phyloP scores from a whole-genome alignment of 2,797 vertebrate species.

The Pitangus sulphuratus region DNA sequence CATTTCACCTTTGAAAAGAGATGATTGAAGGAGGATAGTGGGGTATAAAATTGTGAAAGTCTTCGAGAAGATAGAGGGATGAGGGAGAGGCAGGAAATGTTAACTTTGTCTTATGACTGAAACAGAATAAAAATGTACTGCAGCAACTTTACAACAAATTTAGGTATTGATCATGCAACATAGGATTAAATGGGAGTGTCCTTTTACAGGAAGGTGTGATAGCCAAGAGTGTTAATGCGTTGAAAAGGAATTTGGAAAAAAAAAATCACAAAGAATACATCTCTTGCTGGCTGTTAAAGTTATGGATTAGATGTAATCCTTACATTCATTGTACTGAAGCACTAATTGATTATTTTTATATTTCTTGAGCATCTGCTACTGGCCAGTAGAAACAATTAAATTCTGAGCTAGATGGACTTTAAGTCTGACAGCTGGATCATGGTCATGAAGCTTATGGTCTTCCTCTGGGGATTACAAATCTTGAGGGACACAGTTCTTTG shows the following conservation, averaged over 20 bases:
- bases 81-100: rapidly evolving
- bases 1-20: background rate
- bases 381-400: background rate
- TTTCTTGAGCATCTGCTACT: background rate
- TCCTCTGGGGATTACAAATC: background rate
- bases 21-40: background rate
- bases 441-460: background rate
- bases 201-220: background rate
- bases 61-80: background rate
- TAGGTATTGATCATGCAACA: rapidly evolving
- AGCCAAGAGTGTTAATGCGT: background rate
- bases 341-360: background rate
- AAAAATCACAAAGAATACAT: background rate
- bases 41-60: background rate
- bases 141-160: background rate
- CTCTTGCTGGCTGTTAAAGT: background rate
- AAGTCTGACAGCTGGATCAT: background rate
- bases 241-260: background rate
- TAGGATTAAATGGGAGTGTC: background rate
- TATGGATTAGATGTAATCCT: background rate
- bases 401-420: background rate
- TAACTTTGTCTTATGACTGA: background rate
- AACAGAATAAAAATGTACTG: background rate
- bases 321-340: background rate
- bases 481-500: background rate